A percentile compares a stretch with the other conserved stretches of the same genome.
phyloP scores from a whole-genome alignment of 2,888 invertebrate species.

The Rhyacophila evoluta region DNA sequence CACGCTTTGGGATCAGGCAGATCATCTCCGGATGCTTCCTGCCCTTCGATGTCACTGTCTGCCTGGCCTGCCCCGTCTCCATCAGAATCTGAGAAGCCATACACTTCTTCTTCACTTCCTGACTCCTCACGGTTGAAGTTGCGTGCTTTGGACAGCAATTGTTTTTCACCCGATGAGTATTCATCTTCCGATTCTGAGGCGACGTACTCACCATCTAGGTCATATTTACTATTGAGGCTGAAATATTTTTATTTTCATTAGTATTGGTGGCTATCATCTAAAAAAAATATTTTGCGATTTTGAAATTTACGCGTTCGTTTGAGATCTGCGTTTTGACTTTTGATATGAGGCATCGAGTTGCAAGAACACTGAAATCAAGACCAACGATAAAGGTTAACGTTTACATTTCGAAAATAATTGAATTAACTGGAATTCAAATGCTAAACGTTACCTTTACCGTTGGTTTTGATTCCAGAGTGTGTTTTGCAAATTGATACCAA shows the following conservation, averaged over 20 bases:
- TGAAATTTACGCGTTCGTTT: too few species aligned
- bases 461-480: too few species aligned
- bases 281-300: too few species aligned
- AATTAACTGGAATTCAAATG: too few species aligned
- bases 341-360: too few species aligned
- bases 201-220: conserved; percentile 71
- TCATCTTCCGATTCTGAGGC: conserved; percentile 81
- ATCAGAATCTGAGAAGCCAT: conserved; percentile 69
- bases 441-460: too few species aligned
- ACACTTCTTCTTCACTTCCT: conserved; percentile 74
- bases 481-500: too few species aligned
- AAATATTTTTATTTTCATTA: conserved; percentile 55
- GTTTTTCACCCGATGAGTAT: conserved; percentile 75
- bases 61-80: conserved; percentile 67
- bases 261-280: too few species aligned
- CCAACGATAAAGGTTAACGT: too few species aligned
- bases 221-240: conserved; percentile 64
- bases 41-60: conserved; percentile 83
- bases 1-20: conserved; percentile 87
- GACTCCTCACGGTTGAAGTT: conserved; percentile 68
- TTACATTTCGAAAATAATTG: too few species aligned
- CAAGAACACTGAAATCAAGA: too few species aligned
- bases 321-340: too few species aligned
- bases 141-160: conserved; percentile 72
- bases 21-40: conserved; percentile 75